These are phyloP conservation scores for Rhinoptilus africanus DNA, from an alignment of 2,113 vertebrate species.

Conservation along the genomic window DNA sequence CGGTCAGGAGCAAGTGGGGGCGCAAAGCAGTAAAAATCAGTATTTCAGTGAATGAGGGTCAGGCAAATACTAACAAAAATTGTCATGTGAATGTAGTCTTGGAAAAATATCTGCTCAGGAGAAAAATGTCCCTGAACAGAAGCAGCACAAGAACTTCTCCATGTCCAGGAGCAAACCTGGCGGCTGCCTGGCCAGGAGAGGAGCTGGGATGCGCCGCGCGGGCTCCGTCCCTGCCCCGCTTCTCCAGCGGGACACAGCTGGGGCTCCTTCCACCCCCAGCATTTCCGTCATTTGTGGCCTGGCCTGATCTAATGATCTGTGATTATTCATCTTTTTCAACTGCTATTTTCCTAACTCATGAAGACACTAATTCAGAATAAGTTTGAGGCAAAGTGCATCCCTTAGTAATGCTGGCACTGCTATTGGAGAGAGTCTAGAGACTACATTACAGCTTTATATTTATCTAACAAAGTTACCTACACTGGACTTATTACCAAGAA, in stretches of 20 bases:
- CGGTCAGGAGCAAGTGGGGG: fast-evolving
- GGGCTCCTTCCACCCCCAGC: not conserved
- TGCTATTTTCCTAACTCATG: not conserved
- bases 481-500: not conserved
- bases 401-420: not conserved
- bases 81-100: not conserved
- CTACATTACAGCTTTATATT: not conserved
- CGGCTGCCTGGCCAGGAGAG: not conserved
- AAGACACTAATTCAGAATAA: not conserved
- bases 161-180: fast-evolving
- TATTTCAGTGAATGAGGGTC: not conserved
- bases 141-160: not conserved
- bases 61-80: not conserved
- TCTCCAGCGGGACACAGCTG: not conserved
- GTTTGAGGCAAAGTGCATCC: not conserved
- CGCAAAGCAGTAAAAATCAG: not conserved
- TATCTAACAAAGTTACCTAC: not conserved
- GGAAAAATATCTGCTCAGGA: not conserved
- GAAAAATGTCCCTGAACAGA: not conserved
- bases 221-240: not conserved
- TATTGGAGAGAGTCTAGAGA: not conserved
- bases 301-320: not conserved
- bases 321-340: not conserved
- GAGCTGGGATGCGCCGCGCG: not conserved
- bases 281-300: not conserved